Conservation (phyloP, 2,797 vertebrate species). For the Morus bassanus region DNA sequence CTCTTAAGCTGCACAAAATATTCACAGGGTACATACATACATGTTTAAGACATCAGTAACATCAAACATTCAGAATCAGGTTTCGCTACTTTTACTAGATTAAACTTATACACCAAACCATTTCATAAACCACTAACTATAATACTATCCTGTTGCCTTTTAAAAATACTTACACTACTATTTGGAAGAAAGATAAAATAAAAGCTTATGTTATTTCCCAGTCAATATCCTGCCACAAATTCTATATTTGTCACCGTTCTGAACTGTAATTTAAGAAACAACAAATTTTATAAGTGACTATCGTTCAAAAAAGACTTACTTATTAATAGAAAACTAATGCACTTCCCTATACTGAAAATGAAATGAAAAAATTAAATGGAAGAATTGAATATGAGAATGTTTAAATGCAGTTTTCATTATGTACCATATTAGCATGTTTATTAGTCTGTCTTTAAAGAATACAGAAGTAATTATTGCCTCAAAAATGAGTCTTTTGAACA, state of each 20-base stretch:
- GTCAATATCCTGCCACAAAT: background rate
- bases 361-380: background rate
- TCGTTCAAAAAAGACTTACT: background rate
- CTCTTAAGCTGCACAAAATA: background rate
- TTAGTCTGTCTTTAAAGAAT: background rate
- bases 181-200: background rate
- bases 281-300: background rate
- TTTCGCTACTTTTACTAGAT: background rate
- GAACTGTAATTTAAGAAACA: background rate
- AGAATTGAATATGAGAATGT: background rate
- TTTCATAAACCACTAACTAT: background rate
- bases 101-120: background rate
- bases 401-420: background rate
- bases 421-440: background rate
- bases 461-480: background rate
- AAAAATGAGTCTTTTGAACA: background rate
- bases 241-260: background rate
- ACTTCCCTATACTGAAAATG: background rate
- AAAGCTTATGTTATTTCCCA: background rate
- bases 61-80: background rate
- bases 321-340: background rate
- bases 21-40: background rate
- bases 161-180: background rate
- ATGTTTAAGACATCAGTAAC: background rate
- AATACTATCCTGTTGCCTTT: background rate